Evolutionary conservation across 2,797 vertebrate genomes (phyloP), one percentile per base, ranked within the genome.

Genomic region (Megalops cyprinoides): DNA sequence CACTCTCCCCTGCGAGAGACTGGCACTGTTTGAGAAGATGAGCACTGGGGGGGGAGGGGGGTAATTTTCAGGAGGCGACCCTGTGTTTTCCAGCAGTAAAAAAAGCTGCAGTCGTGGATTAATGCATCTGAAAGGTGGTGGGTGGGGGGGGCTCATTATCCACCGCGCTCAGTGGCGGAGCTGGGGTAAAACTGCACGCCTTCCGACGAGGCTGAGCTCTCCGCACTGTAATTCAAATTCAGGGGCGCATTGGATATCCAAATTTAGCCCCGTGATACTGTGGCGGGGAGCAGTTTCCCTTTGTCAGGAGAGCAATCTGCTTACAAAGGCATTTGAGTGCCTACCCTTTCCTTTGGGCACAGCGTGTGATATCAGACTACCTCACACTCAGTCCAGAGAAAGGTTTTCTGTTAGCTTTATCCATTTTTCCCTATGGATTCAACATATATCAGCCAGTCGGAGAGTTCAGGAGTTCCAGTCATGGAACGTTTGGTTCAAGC

Each of bases 191-290:
- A 4, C 9, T 4, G 20, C 2, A 4, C n/a, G 37, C 20, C 67
- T 71, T 77, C 56, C 42, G 42, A 60, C 23, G 42, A 39, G 31
- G 37, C 39, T 42, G 9, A 14, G 55, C 2, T 12, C 20, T 77
- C 39, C 3, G 34, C 44, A 15, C 67, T 71, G 31, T 77, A 42
- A 77, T 77, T 77, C 23, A 62, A 77, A 77, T 58, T 77, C 12
- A 34, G 25, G 37, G n/a, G 60, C 20, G 37, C 39, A 46, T 62
- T 46, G 23, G 44, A 60, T 39, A 42, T 44, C 76, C 55, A 58
- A 77, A 77, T 60, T 37, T 58, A 77, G 56, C 39, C n/a, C 4
- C 9, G 37, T 8, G 23, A 60, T 12, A 28, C 23, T 28, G 55
- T 37, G 44, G 76, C 8, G 46, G 4, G n/a, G 53, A 56, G n/a